These are phyloP conservation scores for Nebria ingens DNA, from an alignment of 1,140 invertebrate species.

Conservation along the genomic window DNA sequence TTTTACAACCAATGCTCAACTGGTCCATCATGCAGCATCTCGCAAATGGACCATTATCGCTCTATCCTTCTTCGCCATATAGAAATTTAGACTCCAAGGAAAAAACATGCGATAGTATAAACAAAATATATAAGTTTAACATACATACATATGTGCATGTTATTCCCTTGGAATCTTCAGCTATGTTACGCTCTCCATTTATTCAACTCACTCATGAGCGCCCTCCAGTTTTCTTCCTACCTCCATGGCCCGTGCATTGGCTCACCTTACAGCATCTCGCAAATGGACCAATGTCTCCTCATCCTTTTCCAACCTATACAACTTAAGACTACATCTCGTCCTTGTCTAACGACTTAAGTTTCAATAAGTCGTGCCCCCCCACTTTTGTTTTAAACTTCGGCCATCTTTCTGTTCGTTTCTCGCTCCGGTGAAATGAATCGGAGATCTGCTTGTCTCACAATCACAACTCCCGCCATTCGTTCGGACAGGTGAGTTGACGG, in stretches of 20 bases:
- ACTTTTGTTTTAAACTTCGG: background rate
- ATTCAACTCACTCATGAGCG: no score
- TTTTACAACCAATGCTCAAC: no score
- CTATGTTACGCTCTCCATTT: no score
- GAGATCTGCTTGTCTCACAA: background rate
- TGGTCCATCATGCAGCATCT: no score
- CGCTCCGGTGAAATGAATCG: background rate
- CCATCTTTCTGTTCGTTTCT: background rate
- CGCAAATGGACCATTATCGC: no score
- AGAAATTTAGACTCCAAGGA: no score
- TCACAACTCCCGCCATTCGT: background rate
- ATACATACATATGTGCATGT: no score
- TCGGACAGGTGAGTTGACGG: background rate
- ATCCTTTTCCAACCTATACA: background rate
- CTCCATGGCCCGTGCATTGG: background rate
- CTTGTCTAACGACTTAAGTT: background rate
- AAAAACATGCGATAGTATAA: no score
- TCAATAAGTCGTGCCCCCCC: background rate
- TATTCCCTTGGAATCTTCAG: no score
- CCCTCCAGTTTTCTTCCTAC: no score
- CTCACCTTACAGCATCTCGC: background rate
- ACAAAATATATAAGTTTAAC: no score
- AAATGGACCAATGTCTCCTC: background rate
- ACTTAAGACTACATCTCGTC: background rate
- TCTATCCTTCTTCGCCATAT: no score